Percentiles rank a stretch among this genome's conserved stretches.
phyloP scores from a whole-genome alignment of 2,797 vertebrate species.

The Syngnathus acus region DNA sequence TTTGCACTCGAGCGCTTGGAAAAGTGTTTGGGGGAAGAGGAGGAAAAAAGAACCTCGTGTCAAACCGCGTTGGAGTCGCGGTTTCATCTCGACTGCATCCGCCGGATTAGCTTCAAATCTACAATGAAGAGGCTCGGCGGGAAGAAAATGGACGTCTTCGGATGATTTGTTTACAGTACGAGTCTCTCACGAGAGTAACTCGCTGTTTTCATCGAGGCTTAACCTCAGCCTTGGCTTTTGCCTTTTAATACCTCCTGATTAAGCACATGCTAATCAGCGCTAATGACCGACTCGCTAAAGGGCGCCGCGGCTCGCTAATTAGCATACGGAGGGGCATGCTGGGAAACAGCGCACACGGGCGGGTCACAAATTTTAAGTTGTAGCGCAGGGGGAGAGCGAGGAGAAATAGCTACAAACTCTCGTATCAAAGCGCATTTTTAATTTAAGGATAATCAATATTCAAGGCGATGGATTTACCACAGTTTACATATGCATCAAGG shows the following conservation, averaged over 20 bases:
- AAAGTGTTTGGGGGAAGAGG: not conserved
- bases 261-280: conserved; percentile 87
- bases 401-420: conserved; percentile 45
- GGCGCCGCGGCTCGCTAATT: conserved; percentile 74
- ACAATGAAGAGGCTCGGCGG: not conserved
- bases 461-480: conserved; percentile 71
- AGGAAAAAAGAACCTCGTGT: not conserved
- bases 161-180: conserved; percentile 54
- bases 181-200: conserved; percentile 60
- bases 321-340: conserved; percentile 51
- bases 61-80: not conserved
- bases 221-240: conserved; percentile 48
- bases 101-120: not conserved
- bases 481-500: conserved; percentile 85
- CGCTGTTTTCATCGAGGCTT: conserved; percentile 62
- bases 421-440: conserved; percentile 82
- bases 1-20: not conserved
- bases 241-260: conserved; percentile 81
- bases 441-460: conserved; percentile 96
- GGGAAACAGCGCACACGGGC: conserved; percentile 43
- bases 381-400: conserved; percentile 20
- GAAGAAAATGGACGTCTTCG: conserved; percentile 21
- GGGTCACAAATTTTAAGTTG: conserved; percentile 42
- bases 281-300: conserved; percentile 83
- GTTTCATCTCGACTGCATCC: not conserved